Percentiles rank a stretch among this genome's conserved stretches.
phyloP scores from a whole-genome alignment of 2,797 vertebrate species.

The Melanotaenia maccullochi region DNA sequence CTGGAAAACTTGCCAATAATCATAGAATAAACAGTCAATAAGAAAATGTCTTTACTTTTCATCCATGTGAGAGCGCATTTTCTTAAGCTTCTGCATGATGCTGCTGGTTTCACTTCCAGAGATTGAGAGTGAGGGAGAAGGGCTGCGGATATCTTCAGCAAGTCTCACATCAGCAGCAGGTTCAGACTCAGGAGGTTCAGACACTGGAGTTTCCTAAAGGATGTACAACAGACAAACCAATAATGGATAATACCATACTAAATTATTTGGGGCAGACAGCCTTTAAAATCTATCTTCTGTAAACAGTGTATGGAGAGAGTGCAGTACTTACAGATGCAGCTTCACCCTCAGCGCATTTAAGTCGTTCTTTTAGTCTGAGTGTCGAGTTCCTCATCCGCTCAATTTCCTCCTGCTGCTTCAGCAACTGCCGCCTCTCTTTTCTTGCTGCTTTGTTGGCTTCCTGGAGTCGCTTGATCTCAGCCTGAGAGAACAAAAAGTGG shows the following conservation, averaged over 20 bases:
- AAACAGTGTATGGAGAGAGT: background rate
- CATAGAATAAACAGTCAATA: background rate
- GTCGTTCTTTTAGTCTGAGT: conserved; percentile 91
- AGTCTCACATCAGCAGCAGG: conserved; percentile 76
- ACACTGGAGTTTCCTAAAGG: conserved; percentile 84
- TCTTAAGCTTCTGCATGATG: conserved; percentile 99
- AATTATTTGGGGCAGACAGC: background rate
- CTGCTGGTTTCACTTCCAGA: conserved; percentile 98
- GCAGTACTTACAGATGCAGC: conserved; percentile 83
- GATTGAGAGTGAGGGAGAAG: conserved; percentile 89
- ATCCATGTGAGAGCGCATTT: conserved; percentile 97
- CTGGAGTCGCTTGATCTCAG: conserved; percentile 96
- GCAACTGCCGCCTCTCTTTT: conserved; percentile 93
- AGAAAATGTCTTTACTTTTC: conserved; percentile 88
- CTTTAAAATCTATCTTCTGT: background rate
- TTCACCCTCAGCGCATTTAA: conserved; percentile 90
- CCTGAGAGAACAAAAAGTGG: conserved; percentile 75
- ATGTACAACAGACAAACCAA: conserved; percentile 1
- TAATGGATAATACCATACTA: background rate
- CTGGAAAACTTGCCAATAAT: background rate
- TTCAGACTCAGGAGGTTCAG: conserved; percentile 80
- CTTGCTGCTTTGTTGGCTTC: conserved; percentile 96
- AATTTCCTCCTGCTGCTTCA: conserved; percentile 97
- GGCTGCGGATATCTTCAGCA: conserved; percentile 88
- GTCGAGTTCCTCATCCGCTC: conserved; percentile 94